Evolutionary conservation across 2,113 vertebrate species (phyloP), one percentile per base, ranked within the genome.

Genomic region (Anseranas semipalmata): DNA sequence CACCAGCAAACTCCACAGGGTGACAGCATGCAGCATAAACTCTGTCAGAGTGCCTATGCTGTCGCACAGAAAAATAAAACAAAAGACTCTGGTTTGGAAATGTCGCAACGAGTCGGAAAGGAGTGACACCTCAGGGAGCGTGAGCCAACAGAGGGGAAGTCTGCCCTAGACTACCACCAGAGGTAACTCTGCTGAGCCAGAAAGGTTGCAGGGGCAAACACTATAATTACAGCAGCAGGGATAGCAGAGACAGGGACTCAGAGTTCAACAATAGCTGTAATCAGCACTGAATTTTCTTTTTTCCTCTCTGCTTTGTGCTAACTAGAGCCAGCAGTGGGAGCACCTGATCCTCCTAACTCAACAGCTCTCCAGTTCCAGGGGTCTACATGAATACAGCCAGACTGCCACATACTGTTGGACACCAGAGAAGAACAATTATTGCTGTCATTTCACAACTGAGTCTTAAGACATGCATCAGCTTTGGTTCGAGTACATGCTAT

Each of bases 241-340:
- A 59, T 25, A 80, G 85, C 37, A 89, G 59, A 86, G 84, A 37
- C 52, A 74, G 45, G 43, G 73, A 93, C 48, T 58, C 33, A 41
- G 70, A 87, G 82, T 81, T 80, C 92, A 77, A 74, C 59, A 89
- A 71, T 1, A 87, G 53, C 74, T 79, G 73, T 68, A 94, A 94
- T 87, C 67, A 84, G 48, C 21, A 39, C 45, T 39, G 63, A 90
- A 70, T 87, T 89, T 88, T 95, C 53, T n/a, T 58, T 58, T 33
- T 14, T 6, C 14, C 33, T 77, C 50, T 58, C 65, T 78, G 70
- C 41, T 87, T 94, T 76, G 32, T 91, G 79, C 78, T 83, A 92
- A 70, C 89, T 89, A 87, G 74, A 95, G 37, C 87, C 94, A 96
- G 89, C 87, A 94, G 89, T 85, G 82, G 92, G 89, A 96, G 80